Conservation (phyloP, 1,140 invertebrate genomes). For the Muscidifurax raptorellus region DNA sequence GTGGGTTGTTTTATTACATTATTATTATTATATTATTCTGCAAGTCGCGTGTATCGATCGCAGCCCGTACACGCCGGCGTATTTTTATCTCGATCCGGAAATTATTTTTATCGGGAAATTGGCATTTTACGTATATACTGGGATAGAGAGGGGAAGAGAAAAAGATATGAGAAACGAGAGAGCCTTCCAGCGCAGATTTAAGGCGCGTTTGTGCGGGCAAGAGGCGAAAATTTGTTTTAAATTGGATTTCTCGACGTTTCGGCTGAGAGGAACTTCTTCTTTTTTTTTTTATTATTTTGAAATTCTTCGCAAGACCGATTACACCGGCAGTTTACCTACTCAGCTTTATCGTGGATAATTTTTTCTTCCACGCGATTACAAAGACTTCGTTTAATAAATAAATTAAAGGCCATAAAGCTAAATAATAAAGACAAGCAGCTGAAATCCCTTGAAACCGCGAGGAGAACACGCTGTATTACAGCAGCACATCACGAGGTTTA, state of each 20-base stretch:
- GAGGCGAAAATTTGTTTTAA: neutral
- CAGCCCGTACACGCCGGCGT: neutral
- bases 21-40: slow-evolving; percentile 15
- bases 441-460: neutral
- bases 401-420: too few species aligned
- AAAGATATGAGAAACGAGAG: neutral
- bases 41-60: neutral
- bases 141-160: neutral
- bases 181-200: neutral
- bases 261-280: too few species aligned
- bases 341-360: too few species aligned
- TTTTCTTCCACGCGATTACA: too few species aligned
- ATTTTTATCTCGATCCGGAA: slow-evolving; percentile 19
- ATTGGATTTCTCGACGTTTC: neutral
- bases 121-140: neutral
- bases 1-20: slow-evolving; percentile 1
- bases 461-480: too few species aligned
- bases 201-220: neutral
- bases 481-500: neutral
- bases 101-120: slow-evolving; percentile 24
- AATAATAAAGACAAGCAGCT: neutral
- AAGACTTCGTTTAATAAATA: too few species aligned
- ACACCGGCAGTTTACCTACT: too few species aligned
- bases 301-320: too few species aligned
- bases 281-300: too few species aligned